Evolutionary conservation across 2,113 vertebrate species (phyloP).

Genomic region (Gymnogyps californianus): DNA sequence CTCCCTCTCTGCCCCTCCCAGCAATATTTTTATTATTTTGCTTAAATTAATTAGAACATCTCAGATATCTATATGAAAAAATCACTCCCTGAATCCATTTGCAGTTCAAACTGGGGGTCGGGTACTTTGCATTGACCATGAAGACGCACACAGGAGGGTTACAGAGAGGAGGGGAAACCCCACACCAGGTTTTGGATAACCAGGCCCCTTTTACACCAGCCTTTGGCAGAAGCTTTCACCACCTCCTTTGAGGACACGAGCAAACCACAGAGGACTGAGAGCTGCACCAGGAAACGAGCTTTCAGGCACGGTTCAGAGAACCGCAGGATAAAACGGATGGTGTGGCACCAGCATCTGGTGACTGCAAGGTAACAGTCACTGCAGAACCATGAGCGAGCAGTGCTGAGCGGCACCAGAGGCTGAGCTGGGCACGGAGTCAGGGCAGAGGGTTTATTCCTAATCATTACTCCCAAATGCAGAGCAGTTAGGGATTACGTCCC

Average conservation of each 20-base stretch:
- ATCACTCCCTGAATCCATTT: background rate
- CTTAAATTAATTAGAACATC: background rate
- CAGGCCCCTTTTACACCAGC: background rate
- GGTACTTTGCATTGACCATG: background rate
- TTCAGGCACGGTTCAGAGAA: background rate
- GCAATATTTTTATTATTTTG: background rate
- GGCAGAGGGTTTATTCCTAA: background rate
- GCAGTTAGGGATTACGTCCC: background rate
- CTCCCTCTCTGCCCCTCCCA: background rate
- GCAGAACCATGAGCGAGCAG: background rate
- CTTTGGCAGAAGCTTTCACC: background rate
- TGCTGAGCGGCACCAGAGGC: background rate
- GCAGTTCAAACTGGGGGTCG: background rate
- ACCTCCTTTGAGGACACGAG: background rate
- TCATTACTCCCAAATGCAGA: background rate
- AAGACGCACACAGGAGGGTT: background rate
- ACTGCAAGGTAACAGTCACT: accelerated
- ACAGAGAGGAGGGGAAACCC: background rate
- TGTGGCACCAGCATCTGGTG: background rate
- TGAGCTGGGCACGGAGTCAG: background rate
- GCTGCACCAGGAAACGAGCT: background rate
- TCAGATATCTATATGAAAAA: background rate
- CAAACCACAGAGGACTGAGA: background rate
- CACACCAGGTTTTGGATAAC: too few species aligned
- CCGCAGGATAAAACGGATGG: background rate